Evolutionary conservation across 2,888 invertebrate genomes (phyloP).

Genomic region (Pharmacophagus antenor): DNA sequence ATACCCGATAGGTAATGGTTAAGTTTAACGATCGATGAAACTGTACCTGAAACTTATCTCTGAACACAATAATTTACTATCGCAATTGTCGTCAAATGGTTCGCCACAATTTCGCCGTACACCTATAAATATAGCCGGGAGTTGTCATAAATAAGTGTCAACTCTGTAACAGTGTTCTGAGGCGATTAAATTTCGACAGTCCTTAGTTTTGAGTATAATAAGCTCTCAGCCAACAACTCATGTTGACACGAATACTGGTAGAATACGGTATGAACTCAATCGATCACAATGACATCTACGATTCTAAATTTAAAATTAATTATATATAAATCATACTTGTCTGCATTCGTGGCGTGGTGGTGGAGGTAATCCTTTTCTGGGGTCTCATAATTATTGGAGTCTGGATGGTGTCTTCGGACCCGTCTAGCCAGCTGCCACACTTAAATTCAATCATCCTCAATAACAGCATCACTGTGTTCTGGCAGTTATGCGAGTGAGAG

Average conservation of each 20-base stretch:
- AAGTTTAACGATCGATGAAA: background rate
- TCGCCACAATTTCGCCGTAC: conserved; percentile 2
- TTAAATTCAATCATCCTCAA: no score
- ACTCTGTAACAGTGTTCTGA: conserved; percentile 17
- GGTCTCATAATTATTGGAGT: no score
- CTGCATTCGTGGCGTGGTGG: no score
- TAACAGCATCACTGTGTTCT: no score
- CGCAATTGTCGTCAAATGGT: conserved; percentile 4
- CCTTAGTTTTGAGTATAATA: conserved; percentile 10
- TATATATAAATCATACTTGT: no score
- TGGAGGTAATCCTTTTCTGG: no score
- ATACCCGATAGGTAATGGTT: background rate
- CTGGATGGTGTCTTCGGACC: no score
- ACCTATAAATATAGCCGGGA: conserved; percentile 7
- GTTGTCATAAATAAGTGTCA: conserved; percentile 24
- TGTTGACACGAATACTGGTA: conserved; percentile 4
- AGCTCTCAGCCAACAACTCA: conserved; percentile 2
- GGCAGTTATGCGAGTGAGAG: no score
- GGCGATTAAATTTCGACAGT: conserved; percentile 23
- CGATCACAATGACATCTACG: conserved; percentile 14
- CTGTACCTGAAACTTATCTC: conserved; percentile 2
- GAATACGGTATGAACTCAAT: conserved; percentile 4
- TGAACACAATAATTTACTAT: background rate
- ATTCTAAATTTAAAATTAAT: conserved; percentile 4
- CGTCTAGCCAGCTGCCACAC: no score